phyloP scores from a whole-genome alignment of 2,797 vertebrate genomes.

The Merluccius polli region DNA sequence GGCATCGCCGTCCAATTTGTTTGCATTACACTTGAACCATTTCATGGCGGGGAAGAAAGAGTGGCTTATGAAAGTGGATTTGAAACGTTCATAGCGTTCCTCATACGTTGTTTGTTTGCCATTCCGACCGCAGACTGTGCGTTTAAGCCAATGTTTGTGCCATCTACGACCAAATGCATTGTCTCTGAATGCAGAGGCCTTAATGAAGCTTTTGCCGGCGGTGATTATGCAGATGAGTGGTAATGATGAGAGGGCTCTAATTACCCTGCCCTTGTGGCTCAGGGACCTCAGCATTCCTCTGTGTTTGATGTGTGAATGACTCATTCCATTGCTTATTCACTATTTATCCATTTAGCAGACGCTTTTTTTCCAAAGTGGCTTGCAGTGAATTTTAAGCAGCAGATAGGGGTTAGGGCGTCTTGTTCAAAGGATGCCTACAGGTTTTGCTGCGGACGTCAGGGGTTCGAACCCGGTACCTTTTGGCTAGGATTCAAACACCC shows the following conservation, averaged over 20 bases:
- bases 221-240: not conserved
- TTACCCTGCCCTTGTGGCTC: not conserved
- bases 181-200: not conserved
- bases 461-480: no score
- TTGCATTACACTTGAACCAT: conserved; percentile 4
- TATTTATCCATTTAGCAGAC: not conserved
- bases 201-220: not conserved
- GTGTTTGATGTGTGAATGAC: not conserved
- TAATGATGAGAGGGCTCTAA: not conserved
- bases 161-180: no score
- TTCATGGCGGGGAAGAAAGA: not conserved
- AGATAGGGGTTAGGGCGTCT: no score
- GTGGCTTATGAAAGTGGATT: not conserved
- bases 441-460: no score
- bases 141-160: not conserved
- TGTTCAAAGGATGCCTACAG: no score
- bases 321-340: not conserved
- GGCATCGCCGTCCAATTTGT: conserved; percentile 6
- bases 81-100: not conserved
- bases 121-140: not conserved
- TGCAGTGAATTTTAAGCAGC: no score
- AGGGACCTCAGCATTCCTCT: no score
- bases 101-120: not conserved
- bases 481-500: no score
- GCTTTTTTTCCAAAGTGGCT: no score